phyloP scores from a whole-genome alignment of 2,113 vertebrate species.

The Neomonachus schauinslandi region DNA sequence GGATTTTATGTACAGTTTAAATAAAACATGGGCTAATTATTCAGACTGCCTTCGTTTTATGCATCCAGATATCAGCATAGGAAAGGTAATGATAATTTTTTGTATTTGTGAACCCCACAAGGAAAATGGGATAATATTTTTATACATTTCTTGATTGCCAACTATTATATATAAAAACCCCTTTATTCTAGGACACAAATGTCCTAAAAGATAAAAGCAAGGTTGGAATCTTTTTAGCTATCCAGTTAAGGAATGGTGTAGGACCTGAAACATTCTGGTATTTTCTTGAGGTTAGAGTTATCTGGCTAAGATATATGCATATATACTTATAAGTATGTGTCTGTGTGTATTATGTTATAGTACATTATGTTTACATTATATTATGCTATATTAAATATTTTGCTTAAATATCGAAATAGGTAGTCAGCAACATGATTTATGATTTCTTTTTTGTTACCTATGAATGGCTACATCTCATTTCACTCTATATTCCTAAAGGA shows the following conservation, averaged over 20 bases:
- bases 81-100: constrained; percentile 80
- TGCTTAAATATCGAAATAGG: not conserved
- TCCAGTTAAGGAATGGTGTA: not conserved
- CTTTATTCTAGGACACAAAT: not conserved
- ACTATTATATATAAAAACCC: not conserved
- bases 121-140: not conserved
- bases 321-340: not conserved
- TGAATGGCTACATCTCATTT: not conserved
- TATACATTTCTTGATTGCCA: constrained; percentile 29
- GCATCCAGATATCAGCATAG: constrained; percentile 81
- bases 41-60: constrained; percentile 91
- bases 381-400: not conserved
- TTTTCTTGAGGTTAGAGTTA: not conserved
- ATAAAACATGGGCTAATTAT: constrained; percentile 93
- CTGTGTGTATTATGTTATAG: not conserved
- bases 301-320: not conserved
- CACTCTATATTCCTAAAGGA: not conserved
- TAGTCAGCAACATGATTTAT: not conserved
- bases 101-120: not conserved
- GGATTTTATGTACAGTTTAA: constrained; percentile 89
- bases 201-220: constrained; percentile 35
- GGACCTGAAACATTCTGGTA: not conserved
- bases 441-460: not conserved
- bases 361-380: not conserved
- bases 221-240: not conserved